A percentile compares a stretch with the other conserved stretches of the same genome.
Evolutionary conservation across 2,113 vertebrate genomes (phyloP).

Genomic region (Limanda limanda): DNA sequence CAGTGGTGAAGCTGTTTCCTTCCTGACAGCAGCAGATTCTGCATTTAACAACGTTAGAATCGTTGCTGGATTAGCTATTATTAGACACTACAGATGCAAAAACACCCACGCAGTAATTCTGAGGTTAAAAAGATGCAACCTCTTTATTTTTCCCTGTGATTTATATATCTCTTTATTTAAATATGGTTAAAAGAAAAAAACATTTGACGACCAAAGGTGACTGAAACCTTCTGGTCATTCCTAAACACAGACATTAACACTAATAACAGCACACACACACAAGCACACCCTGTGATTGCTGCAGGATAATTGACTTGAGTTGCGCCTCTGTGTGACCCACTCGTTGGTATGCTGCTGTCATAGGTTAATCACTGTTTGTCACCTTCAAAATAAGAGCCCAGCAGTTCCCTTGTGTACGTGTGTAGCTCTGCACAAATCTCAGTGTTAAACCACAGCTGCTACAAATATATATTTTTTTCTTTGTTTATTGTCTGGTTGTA

Average conservation of each 20-base stretch:
- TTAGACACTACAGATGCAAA: not conserved
- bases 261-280: constrained; percentile 48
- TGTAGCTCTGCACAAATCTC: not conserved
- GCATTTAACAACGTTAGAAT: constrained; percentile 1
- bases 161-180: constrained; percentile 8
- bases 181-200: not conserved
- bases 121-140: not conserved
- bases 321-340: constrained; percentile 42
- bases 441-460: not conserved
- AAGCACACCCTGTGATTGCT: constrained; percentile 50
- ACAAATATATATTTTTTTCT: not conserved
- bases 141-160: too few relatives aligned
- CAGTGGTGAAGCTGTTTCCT: constrained; percentile 7
- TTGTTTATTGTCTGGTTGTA: not conserved
- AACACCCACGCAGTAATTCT: not conserved
- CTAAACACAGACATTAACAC: constrained; percentile 62
- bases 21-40: not conserved
- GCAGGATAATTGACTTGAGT: constrained; percentile 14
- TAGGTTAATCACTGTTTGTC: constrained; percentile 40
- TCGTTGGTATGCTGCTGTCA: constrained; percentile 19
- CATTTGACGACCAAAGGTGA: constrained; percentile 14
- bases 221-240: constrained; percentile 34
- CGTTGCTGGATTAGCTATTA: not conserved
- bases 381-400: constrained; percentile 2
- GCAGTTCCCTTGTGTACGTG: not conserved